Evolutionary conservation across 2,888 invertebrate genomes (phyloP), one percentile per base, ranked within the genome.

Genomic region (Monoplex corrugatus): DNA sequence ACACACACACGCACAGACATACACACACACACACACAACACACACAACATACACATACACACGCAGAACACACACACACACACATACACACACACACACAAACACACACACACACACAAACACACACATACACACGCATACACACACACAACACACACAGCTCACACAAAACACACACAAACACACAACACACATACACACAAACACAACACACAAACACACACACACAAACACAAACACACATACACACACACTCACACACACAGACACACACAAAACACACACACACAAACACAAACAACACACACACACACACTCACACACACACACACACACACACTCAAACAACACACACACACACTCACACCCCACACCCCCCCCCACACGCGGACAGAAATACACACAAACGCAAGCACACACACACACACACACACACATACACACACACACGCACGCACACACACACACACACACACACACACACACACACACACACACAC

Each of bases 141-240:
- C 72, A 75, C 72, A 75, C 72, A 75, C 72, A 75, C 72, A 75
- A 75, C 72, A 75, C 72, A 75, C 72, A 75, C 72, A 75, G 32
- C 72, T 32, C 72, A 35, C 72, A 75, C 32, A 10, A 50, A 8
- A 50, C 72, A 75, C 32, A 32, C 32, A 5, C 72, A 75, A 32
- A 75, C 72, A 32, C 35, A 75, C 72, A 75, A 32, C 3, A 32
- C n/a, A 32, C n/a, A 32, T 6, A 0, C 8, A 75, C 75, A 75
- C 35, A 75, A 13, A 75, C 75, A 38, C 75, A 38, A 75, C 32
- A 35, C 72, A 75, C 72, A 75, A 32, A 75, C 72, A 75, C 72
- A 75, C 72, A 75, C 72, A 75, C 72, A 75, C 72, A 75, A 32
- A 75, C 72, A 75, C 72, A 75, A 32, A 75, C 72, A 75, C 72